Evolutionary conservation across 2,113 vertebrate genomes (phyloP).

Genomic region (Mastomys natalensis): DNA sequence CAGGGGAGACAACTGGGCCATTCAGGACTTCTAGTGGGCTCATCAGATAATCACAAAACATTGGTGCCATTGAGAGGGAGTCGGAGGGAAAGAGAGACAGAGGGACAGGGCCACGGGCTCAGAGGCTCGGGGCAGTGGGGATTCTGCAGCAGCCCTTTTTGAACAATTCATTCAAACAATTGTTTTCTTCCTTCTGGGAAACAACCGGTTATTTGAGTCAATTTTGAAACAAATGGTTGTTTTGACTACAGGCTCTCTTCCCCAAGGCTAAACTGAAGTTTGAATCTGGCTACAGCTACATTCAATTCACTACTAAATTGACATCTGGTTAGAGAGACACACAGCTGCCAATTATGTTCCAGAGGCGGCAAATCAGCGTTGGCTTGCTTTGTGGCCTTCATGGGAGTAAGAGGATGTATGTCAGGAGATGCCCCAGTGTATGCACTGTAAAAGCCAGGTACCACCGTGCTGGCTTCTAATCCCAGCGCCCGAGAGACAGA

Average conservation of each 20-base stretch:
- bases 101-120: background rate
- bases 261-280: conserved; percentile 17
- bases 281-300: conserved; percentile 16
- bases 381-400: conserved; percentile 7
- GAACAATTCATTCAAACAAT: conserved; percentile 50
- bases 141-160: background rate
- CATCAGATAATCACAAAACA: conserved; percentile 78
- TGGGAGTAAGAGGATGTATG: background rate
- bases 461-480: background rate
- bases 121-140: background rate
- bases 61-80: conserved; percentile 47
- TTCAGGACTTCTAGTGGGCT: conserved; percentile 70
- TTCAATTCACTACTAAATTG: conserved; percentile 47
- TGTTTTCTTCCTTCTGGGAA: conserved; percentile 59
- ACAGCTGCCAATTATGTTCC: conserved; percentile 51
- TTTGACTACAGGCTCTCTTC: conserved; percentile 46
- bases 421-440: no score
- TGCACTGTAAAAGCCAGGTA: background rate
- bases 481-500: background rate
- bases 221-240: conserved; percentile 61
- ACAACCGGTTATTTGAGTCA: conserved; percentile 39
- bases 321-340: conserved; percentile 36
- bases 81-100: background rate
- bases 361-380: conserved; percentile 14
- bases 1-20: conserved; percentile 67